Conservation (phyloP, 2,113 vertebrate species). For the Egretta garzetta region DNA sequence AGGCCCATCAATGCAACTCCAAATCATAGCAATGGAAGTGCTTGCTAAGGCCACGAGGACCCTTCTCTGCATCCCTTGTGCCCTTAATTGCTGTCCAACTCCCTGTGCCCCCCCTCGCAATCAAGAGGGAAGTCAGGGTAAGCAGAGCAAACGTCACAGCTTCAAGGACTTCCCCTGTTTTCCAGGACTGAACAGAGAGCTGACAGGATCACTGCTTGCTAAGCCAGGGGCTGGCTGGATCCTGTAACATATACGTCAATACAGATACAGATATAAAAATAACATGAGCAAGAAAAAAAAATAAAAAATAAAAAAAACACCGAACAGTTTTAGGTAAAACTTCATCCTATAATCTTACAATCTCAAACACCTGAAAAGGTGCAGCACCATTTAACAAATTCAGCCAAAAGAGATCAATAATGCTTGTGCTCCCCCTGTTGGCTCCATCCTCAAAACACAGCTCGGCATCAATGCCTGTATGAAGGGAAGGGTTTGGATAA, state of each 20-base stretch:
- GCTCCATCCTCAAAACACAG: neutral
- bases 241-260: neutral
- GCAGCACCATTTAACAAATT: neutral
- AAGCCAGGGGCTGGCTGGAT: neutral
- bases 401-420: neutral
- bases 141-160: neutral
- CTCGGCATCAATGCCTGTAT: accelerated
- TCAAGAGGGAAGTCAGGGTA: accelerated
- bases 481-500: neutral
- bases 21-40: neutral
- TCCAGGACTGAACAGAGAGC: neutral
- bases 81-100: neutral
- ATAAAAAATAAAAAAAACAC: no score
- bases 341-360: neutral
- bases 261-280: neutral
- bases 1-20: neutral
- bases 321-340: neutral
- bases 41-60: neutral
- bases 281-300: neutral
- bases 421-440: neutral
- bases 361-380: neutral
- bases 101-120: neutral
- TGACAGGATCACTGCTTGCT: neutral
- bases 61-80: neutral
- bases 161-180: neutral